Base-by-base conservation (phyloP, 1,140 invertebrate species). In the Phortica variegata region DNA sequence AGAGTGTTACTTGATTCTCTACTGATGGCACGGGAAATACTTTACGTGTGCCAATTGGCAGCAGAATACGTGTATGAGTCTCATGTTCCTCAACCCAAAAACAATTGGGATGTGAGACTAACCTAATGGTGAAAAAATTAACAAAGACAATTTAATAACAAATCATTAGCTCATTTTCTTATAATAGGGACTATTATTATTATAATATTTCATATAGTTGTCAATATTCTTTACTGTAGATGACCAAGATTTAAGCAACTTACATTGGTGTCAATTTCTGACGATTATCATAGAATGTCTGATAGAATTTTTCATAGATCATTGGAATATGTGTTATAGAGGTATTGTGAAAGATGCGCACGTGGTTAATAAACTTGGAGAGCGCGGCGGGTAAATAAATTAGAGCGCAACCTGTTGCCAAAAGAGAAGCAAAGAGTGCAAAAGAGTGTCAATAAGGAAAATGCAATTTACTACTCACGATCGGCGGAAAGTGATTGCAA, bases 301-400 rank as follows among this genome's bases (percentile, higher is more conserved):
- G 65, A 37, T 71, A 72, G 55, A 69, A 71, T 6, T 55, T 61
- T 38, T 75, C 73, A 23, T 75, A 75, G 9, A 71, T 49, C 53
- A 74, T 70, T 15, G 73, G 73, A 50, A 75, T 65, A 39, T 75
- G 69, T 17, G 74, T 75, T 15, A 74, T 58, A 9, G 53, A 42
- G 3, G 69, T 60, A 45, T 75, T 75, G 56, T 75, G 69, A 46
- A 75, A 75, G 34, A 75, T 73, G 39, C 72, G 61, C 37, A 75
- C 59, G 47, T 73, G 69, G 36, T 63, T 68, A 40, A 74, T 51
- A 32, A 71, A 72, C 48, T 74, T 73, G 34, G 69, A 65, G 43
- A 75, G 59, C 9, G 72, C 69, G 15, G 66, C 71, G 43, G 73
- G 73, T 18, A 75, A 51, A 32, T 75, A 74, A 16, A 71, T 16